Conservation (phyloP, 2,888 invertebrate genomes). For the Tenodera sinensis region DNA sequence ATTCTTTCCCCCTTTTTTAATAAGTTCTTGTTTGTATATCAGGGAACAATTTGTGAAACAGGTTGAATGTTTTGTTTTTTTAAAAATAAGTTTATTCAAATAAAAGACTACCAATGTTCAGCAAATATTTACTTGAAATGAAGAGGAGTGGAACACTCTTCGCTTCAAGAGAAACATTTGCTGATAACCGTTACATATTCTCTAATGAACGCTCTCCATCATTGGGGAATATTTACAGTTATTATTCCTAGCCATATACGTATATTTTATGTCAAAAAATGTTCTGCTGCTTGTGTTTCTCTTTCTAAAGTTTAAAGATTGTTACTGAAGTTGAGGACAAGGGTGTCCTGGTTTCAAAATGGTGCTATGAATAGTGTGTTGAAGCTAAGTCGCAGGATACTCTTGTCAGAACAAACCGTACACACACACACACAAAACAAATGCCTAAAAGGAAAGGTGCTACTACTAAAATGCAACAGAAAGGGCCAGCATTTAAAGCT, state of each 20-base stretch:
- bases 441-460: background rate
- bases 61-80: conserved; percentile 7
- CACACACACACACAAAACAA: background rate
- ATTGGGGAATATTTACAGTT: background rate
- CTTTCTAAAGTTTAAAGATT: background rate
- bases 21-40: conserved; percentile 24
- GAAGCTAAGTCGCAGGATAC: background rate
- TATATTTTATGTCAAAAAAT: background rate
- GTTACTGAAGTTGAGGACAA: conserved; percentile 1
- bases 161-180: background rate
- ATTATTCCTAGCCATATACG: background rate
- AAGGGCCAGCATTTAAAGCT: conserved; percentile 4
- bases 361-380: conserved; percentile 17
- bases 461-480: background rate
- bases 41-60: conserved; percentile 27
- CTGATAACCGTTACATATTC: background rate
- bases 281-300: background rate
- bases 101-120: background rate
- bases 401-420: background rate
- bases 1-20: background rate
- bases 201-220: background rate
- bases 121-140: background rate
- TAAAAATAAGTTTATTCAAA: background rate
- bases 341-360: conserved; percentile 15
- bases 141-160: conserved; percentile 30